phyloP scores from a whole-genome alignment of 2,113 vertebrate genomes.

The Pachyramphus minor region DNA sequence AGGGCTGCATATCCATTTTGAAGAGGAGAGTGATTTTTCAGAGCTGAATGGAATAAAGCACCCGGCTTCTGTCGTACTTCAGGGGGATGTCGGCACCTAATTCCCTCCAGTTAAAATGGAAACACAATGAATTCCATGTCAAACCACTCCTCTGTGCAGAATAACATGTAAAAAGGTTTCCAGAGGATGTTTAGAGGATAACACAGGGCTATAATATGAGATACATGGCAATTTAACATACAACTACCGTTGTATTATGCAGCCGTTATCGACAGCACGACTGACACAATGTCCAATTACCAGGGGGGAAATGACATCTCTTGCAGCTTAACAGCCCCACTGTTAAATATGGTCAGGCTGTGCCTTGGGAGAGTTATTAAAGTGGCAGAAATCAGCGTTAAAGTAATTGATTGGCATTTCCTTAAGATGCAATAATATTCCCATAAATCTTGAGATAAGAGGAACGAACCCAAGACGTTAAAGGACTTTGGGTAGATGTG shows the following conservation, averaged over 20 bases:
- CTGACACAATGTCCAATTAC: background rate
- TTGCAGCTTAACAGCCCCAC: background rate
- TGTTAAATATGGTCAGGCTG: background rate
- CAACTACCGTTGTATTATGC: background rate
- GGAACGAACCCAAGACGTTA: background rate
- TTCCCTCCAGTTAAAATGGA: background rate
- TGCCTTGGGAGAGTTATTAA: constrained; percentile 28
- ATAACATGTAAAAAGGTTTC: background rate
- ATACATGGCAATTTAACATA: background rate
- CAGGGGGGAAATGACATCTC: background rate
- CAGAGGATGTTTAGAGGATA: constrained; percentile 16
- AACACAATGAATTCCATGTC: background rate
- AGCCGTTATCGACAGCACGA: background rate
- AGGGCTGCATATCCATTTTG: background rate
- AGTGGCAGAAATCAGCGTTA: constrained; percentile 25
- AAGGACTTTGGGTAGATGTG: background rate
- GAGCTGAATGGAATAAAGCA: background rate
- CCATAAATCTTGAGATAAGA: constrained; percentile 36
- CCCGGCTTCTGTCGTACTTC: background rate
- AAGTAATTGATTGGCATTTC: constrained; percentile 59
- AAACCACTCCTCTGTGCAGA: background rate
- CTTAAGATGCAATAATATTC: constrained; percentile 26
- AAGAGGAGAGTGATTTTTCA: background rate
- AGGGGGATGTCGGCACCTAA: background rate
- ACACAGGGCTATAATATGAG: background rate